Conservation (phyloP, 1,140 invertebrate genomes). For the Cotesia typhae region DNA sequence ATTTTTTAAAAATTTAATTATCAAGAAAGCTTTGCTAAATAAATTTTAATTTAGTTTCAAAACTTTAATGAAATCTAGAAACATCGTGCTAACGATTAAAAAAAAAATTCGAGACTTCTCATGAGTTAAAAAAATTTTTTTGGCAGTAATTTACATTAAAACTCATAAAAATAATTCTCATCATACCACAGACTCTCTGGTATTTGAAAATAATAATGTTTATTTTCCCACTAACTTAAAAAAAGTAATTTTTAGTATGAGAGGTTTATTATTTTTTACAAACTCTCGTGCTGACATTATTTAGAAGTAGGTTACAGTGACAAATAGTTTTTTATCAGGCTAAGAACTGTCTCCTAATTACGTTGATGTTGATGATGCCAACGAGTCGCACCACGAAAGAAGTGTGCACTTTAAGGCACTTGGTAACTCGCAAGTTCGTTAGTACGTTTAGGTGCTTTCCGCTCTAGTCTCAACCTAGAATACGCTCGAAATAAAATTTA, state of each 20-base stretch:
- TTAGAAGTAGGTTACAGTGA: slow-evolving; percentile 17
- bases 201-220: too few relatives aligned
- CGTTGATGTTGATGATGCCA: slow-evolving; percentile 17
- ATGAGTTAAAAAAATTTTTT: too few relatives aligned
- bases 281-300: not conserved
- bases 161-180: too few relatives aligned
- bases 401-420: slow-evolving; percentile 1
- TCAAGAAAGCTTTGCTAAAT: too few relatives aligned
- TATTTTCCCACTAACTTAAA: slow-evolving; percentile 5
- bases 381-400: slow-evolving; percentile 13
- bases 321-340: not conserved
- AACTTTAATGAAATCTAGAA: too few relatives aligned
- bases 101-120: too few relatives aligned
- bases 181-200: too few relatives aligned
- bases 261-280: slow-evolving; percentile 3
- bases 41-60: too few relatives aligned
- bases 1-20: too few relatives aligned
- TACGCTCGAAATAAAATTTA: slow-evolving; percentile 24
- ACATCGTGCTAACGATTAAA: too few relatives aligned
- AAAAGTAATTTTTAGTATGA: not conserved
- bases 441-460: slow-evolving; percentile 33
- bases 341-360: slow-evolving; percentile 27
- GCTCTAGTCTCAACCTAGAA: not conserved
- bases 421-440: slow-evolving; percentile 29
- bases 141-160: too few relatives aligned